Evolutionary conservation across 2,797 vertebrate genomes (phyloP), one percentile per base, ranked within the genome.

Genomic region (Sebastes cheni): DNA sequence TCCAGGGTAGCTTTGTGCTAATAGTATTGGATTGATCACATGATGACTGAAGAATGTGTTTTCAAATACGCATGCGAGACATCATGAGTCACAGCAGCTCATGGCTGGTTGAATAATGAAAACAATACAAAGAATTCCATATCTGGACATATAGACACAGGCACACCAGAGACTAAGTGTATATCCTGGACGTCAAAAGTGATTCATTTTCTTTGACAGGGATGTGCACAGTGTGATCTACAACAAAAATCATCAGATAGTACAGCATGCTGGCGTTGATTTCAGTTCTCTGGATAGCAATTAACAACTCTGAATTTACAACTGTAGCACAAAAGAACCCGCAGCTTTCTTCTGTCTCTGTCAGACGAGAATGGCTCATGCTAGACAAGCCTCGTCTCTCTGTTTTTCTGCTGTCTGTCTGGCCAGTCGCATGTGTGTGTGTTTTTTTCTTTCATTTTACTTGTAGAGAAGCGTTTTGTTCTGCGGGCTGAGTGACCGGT

Each of bases 241-340:
- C 16, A 52, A 11, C 34, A 80, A 50, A 65, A 80, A 79, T 79
- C 42, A 55, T 39, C 73, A 70, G 73, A 70, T 81, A 60, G 67
- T 34, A 67, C 27, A 55, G 55, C 56, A 52, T 54, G 72, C 77
- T 42, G 55, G 74, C 74, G 77, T 82, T 5, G 18, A 76, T 88
- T 84, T 79, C 77, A 67, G 8, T 60, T 84, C 82, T 85, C 67
- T 69, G 60, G 50, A 78, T 81, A 42, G 56, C 69, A 84, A 86
- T 88, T 79, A 86, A 80, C 74, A 60, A 82, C 50, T 86, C 60
- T 84, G 74, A 79, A 86, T 88, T 81, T 76, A 56, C 55, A 88
- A 66, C 67, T 74, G 61, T 52, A 8, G 30, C 46, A 70, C 75
- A 70, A 78, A 81, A 79, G 62, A 86, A 81, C 34, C 34, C 2